phyloP scores from a whole-genome alignment of 2,888 invertebrate species.

The Brachyopa scutellaris region DNA sequence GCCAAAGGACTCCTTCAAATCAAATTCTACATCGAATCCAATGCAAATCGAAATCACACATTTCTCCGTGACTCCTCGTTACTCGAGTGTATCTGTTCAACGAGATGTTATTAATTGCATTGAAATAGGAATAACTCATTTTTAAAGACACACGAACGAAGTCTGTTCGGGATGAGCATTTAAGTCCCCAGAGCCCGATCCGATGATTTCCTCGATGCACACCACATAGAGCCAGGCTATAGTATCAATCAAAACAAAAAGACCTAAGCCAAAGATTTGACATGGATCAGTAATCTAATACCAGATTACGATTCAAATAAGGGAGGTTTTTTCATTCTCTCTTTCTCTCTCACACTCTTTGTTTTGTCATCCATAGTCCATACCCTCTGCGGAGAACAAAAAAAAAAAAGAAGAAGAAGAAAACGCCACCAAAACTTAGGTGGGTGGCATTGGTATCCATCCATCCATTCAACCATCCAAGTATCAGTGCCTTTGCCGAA shows the following conservation, averaged over 20 bases:
- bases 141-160: conserved; percentile 40
- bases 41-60: conserved; percentile 25
- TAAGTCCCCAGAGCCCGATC: conserved; percentile 49
- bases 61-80: neutral
- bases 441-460: conserved; percentile 67
- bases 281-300: conserved; percentile 82
- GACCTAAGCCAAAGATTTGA: conserved; percentile 81
- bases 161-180: conserved; percentile 40
- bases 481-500: conserved; percentile 43
- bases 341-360: neutral
- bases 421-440: conserved; percentile 14
- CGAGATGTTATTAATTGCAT: conserved; percentile 57
- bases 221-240: conserved; percentile 10
- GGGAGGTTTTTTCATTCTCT: conserved; percentile 49
- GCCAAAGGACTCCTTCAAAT: neutral
- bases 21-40: conserved; percentile 13
- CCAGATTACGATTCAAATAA: conserved; percentile 81
- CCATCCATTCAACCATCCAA: conserved; percentile 46
- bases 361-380: neutral
- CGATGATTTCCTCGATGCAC: conserved; percentile 37
- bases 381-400: too few species aligned
- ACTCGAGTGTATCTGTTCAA: conserved; percentile 33
- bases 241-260: conserved; percentile 72
- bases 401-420: too few species aligned
- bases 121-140: conserved; percentile 46